Percentiles rank a stretch among this genome's conserved stretches.
phyloP scores from a whole-genome alignment of 2,888 invertebrate genomes.

The Drosophila paranaensis region DNA sequence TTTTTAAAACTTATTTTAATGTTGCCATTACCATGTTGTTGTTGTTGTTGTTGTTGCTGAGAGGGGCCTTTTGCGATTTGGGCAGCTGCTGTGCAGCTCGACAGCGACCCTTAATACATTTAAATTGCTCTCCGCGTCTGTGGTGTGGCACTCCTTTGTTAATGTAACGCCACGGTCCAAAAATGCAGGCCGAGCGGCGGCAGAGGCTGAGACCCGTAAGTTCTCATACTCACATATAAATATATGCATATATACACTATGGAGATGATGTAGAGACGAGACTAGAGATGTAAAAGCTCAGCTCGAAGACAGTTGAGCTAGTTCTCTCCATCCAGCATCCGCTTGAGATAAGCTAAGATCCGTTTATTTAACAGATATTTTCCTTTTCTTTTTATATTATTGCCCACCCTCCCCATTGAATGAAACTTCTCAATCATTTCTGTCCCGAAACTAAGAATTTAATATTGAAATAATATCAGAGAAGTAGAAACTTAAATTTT shows the following conservation, averaged over 20 bases:
- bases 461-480: not conserved
- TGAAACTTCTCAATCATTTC: not conserved
- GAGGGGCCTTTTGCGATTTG: slow-evolving; percentile 47
- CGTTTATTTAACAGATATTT: too few relatives aligned
- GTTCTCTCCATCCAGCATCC: too few relatives aligned
- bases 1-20: slow-evolving; percentile 69
- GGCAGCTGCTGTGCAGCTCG: slow-evolving; percentile 46
- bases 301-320: too few relatives aligned
- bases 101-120: slow-evolving; percentile 60
- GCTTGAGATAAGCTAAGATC: too few relatives aligned
- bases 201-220: not conserved
- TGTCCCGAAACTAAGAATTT: not conserved
- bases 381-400: too few relatives aligned
- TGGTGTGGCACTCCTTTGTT: slow-evolving; percentile 44
- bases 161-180: slow-evolving; percentile 34
- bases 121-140: slow-evolving; percentile 47
- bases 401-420: too few relatives aligned
- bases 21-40: slow-evolving; percentile 42
- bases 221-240: too few relatives aligned
- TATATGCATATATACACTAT: too few relatives aligned
- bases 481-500: not conserved
- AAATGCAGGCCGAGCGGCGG: not conserved
- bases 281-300: too few relatives aligned
- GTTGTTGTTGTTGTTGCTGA: slow-evolving; percentile 20
- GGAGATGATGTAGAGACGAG: too few relatives aligned